phyloP scores from a whole-genome alignment of 30 jellyfish, hydroid and myxozoan genomes.

The Aurelia coerulea region DNA sequence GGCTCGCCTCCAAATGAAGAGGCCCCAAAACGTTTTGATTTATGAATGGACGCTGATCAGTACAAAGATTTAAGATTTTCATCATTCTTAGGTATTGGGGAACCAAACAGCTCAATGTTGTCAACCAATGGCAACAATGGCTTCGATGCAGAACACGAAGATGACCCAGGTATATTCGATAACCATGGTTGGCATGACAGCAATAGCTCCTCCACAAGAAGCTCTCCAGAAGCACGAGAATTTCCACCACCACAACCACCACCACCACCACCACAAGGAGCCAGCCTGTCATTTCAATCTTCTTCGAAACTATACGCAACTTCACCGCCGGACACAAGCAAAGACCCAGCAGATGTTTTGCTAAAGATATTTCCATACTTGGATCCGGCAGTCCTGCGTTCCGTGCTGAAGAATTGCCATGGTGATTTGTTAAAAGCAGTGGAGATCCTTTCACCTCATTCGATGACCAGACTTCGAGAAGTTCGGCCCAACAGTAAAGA shows the following conservation, averaged over 20 bases:
- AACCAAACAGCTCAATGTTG: conserved; percentile 20
- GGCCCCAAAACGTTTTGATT: no score
- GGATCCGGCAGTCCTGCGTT: conserved; percentile 68
- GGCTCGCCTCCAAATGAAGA: no score
- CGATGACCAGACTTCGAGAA: conserved; percentile 73
- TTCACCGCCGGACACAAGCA: conserved; percentile 47
- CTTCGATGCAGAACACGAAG: conserved; percentile 27
- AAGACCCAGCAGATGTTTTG: conserved; percentile 69
- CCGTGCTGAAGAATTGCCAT: conserved; percentile 77
- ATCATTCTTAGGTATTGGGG: conserved; percentile 25
- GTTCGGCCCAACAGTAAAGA: conserved; percentile 22
- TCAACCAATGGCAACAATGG: background rate
- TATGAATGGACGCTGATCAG: no score
- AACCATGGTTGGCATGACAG: conserved; percentile 60
- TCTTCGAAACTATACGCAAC: conserved; percentile 25
- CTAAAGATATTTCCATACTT: conserved; percentile 74
- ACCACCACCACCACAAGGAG: background rate
- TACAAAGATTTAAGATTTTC: no score
- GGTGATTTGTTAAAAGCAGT: conserved; percentile 80
- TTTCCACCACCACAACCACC: conserved; percentile 4
- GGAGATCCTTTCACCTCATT: conserved; percentile 74
- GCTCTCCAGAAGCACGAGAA: conserved; percentile 45
- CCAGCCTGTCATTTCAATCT: conserved; percentile 24
- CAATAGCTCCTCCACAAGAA: conserved; percentile 38
- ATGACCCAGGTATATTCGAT: conserved; percentile 17